These are phyloP conservation scores for Peromyscus melanophrys DNA, from an alignment of 2,797 vertebrate species.

Conservation along the genomic window DNA sequence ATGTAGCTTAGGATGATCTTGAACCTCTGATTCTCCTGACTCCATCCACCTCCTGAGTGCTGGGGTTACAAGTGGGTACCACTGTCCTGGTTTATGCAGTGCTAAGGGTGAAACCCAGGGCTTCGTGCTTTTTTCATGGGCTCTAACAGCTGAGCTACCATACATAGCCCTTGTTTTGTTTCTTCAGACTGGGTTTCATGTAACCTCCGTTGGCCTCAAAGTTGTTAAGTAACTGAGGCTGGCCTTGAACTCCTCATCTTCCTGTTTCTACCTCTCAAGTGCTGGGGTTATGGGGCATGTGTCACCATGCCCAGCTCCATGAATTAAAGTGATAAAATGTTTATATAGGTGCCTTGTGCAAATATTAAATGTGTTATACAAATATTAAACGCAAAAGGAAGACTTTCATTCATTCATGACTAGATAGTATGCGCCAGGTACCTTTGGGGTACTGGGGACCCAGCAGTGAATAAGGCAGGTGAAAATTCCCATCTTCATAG, in stretches of 20 bases:
- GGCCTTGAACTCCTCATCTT: neutral
- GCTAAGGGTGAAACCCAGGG: neutral
- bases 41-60: neutral
- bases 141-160: neutral
- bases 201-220: neutral
- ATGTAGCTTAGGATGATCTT: neutral
- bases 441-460: neutral
- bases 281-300: neutral
- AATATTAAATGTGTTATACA: neutral
- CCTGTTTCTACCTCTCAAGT: neutral
- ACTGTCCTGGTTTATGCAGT: neutral
- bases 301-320: neutral
- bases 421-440: constrained; percentile 6
- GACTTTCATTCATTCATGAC: neutral
- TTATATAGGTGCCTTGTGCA: neutral
- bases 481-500: neutral
- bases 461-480: neutral
- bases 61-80: neutral
- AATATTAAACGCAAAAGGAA: constrained; percentile 49
- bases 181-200: neutral
- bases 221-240: neutral
- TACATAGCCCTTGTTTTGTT: neutral
- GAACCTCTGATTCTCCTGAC: neutral
- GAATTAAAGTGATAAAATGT: constrained; percentile 33
- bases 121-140: no score